Evolutionary conservation across 2,113 vertebrate genomes (phyloP).

Genomic region (Chaetorhynchus papuensis): DNA sequence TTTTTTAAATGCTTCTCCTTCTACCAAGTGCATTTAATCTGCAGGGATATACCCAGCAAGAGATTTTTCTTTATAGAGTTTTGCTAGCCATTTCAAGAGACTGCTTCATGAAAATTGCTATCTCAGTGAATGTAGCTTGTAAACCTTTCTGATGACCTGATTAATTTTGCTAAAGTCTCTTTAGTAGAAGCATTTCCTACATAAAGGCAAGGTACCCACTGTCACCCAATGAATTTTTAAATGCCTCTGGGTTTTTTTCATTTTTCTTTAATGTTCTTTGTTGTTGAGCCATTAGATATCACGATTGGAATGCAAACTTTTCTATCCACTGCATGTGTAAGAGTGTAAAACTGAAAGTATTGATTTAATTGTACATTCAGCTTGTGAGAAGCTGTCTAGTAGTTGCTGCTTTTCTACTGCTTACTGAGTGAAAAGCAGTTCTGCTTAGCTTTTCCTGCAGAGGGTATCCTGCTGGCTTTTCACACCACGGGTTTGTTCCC

Average conservation of each 20-base stretch:
- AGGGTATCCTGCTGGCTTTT: background rate
- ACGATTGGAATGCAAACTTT: background rate
- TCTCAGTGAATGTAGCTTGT: background rate
- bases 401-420: background rate
- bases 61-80: background rate
- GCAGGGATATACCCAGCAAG: background rate
- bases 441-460: background rate
- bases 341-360: background rate
- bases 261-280: background rate
- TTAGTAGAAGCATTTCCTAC: background rate
- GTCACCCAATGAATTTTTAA: background rate
- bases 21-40: background rate
- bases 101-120: background rate
- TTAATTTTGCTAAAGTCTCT: background rate
- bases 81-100: background rate
- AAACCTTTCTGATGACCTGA: background rate
- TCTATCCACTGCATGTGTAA: background rate
- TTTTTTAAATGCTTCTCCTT: background rate
- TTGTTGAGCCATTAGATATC: background rate
- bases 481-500: background rate
- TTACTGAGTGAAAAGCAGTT: background rate
- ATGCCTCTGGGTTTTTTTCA: background rate
- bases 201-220: background rate
- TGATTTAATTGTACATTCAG: background rate
- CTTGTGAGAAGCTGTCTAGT: background rate